phyloP scores from a whole-genome alignment of 2,797 vertebrate species.

The Ambastaia sidthimunki region DNA sequence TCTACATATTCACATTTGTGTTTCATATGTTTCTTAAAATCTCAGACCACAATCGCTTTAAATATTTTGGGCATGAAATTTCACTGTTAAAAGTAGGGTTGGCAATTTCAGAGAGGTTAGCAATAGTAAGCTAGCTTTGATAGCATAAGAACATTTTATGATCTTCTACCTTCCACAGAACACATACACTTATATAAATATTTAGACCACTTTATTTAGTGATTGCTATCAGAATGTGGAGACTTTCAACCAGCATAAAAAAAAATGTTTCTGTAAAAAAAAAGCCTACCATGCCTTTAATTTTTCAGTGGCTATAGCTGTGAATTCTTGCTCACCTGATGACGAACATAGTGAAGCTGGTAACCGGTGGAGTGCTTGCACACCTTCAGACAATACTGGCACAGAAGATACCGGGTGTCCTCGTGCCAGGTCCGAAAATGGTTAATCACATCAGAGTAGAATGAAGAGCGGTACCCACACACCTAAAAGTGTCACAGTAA shows the following conservation, averaged over 20 bases:
- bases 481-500: conserved; percentile 70
- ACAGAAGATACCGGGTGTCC: conserved; percentile 88
- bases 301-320: too few relatives aligned
- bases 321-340: conserved; percentile 81
- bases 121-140: too few relatives aligned
- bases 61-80: neutral
- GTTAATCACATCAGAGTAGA: conserved; percentile 88
- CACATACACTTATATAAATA: too few relatives aligned
- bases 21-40: neutral
- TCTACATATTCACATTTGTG: neutral
- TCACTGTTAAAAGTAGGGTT: neutral
- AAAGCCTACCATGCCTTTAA: too few relatives aligned
- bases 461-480: conserved; percentile 91
- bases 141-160: too few relatives aligned
- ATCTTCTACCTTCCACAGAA: too few relatives aligned
- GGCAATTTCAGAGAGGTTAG: too few relatives aligned
- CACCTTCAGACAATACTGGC: conserved; percentile 93
- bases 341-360: conserved; percentile 90
- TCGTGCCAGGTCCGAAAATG: conserved; percentile 90
- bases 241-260: too few relatives aligned
- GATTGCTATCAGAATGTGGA: too few relatives aligned
- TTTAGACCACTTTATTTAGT: too few relatives aligned
- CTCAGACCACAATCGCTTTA: neutral
- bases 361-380: conserved; percentile 85
- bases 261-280: too few relatives aligned